Percentiles rank a stretch among this genome's conserved stretches.
Evolutionary conservation across 2,888 invertebrate species (phyloP).

Genomic region (Ctena decussata): DNA sequence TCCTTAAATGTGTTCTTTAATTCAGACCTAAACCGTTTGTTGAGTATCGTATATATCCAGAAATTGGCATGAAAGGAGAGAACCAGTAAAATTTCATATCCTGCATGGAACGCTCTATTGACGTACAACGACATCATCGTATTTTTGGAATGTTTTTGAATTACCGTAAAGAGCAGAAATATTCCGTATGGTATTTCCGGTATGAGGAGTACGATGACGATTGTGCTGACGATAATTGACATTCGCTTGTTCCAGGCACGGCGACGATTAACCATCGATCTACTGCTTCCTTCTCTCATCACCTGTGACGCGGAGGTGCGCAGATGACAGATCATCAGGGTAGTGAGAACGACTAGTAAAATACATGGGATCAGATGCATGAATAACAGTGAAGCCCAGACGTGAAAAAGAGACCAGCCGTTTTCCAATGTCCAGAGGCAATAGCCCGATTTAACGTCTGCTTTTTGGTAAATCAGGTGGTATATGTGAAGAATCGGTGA

Average conservation of each 20-base stretch:
- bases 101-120: slow-evolving; percentile 25
- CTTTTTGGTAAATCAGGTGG: slow-evolving; percentile 29
- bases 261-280: neutral
- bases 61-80: slow-evolving; percentile 57
- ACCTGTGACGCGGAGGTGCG: slow-evolving; percentile 3
- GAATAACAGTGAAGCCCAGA: slow-evolving; percentile 25
- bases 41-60: slow-evolving; percentile 50
- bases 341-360: slow-evolving; percentile 33
- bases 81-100: slow-evolving; percentile 38
- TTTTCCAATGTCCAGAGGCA: slow-evolving; percentile 14
- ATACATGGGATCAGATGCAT: slow-evolving; percentile 49
- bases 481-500: slow-evolving; percentile 18
- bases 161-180: slow-evolving; percentile 34
- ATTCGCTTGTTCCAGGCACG: slow-evolving; percentile 47
- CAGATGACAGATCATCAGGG: slow-evolving; percentile 21
- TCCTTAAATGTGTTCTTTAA: neutral
- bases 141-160: neutral
- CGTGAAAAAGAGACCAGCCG: neutral
- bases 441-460: slow-evolving; percentile 11
- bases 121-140: slow-evolving; percentile 9
- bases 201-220: slow-evolving; percentile 61
- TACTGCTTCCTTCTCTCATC: neutral
- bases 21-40: slow-evolving; percentile 19
- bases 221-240: slow-evolving; percentile 53
- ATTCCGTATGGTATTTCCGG: slow-evolving; percentile 65